These are phyloP conservation scores for Cheilinus undulatus DNA, from an alignment of 2,113 vertebrate genomes.

Conservation along the genomic window DNA sequence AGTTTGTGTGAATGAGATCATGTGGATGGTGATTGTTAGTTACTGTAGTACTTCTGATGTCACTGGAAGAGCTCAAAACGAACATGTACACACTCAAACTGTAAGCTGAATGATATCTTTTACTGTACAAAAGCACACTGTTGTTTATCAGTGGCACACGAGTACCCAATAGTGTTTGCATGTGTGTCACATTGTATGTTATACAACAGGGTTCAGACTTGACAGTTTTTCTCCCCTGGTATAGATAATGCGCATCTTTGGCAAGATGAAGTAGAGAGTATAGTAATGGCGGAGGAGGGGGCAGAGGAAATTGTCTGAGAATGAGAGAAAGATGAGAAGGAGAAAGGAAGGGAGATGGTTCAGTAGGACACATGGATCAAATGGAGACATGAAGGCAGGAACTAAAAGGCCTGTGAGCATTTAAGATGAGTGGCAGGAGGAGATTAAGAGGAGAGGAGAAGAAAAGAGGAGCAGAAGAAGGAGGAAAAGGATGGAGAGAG, in stretches of 20 bases:
- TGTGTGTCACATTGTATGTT: not conserved
- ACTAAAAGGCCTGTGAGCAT: conserved; percentile 44
- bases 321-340: conserved; percentile 71
- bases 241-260: conserved; percentile 36
- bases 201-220: conserved; percentile 3
- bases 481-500: conserved; percentile 1
- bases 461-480: conserved; percentile 25
- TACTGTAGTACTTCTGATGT: conserved; percentile 20
- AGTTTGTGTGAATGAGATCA: conserved; percentile 8
- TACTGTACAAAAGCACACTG: no score
- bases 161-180: not conserved
- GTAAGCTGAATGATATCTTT: no score
- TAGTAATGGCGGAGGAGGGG: conserved; percentile 1
- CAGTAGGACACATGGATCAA: conserved; percentile 70
- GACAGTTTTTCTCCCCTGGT: conserved; percentile 4
- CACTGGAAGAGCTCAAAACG: conserved; percentile 11
- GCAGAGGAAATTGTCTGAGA: conserved; percentile 49
- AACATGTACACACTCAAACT: no score
- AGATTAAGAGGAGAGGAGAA: conserved; percentile 31
- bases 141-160: no score
- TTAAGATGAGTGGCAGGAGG: conserved; percentile 14
- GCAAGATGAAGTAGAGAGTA: not conserved
- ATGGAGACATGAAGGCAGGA: conserved; percentile 53
- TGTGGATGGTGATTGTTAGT: conserved; percentile 21
- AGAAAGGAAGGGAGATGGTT: conserved; percentile 67